phyloP scores from a whole-genome alignment of 2,888 invertebrate genomes.

The Lamproptera curius region DNA sequence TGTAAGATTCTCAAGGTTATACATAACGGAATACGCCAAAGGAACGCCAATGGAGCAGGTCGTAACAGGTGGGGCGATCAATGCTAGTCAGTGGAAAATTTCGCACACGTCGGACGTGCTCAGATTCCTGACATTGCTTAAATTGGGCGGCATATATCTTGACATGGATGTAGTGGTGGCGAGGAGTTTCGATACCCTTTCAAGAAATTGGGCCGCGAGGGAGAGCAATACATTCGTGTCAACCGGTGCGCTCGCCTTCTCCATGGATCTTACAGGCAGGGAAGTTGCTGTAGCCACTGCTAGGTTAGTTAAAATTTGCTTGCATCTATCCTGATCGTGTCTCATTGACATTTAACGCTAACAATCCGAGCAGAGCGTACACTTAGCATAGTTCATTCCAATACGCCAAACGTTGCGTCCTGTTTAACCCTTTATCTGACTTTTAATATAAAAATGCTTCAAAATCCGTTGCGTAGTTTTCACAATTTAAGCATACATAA shows the following conservation, averaged over 20 bases:
- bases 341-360: too few species aligned
- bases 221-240: constrained; percentile 79
- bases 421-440: too few species aligned
- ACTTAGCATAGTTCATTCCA: too few species aligned
- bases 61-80: constrained; percentile 65
- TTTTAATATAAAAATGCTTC: too few species aligned
- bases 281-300: constrained; percentile 33
- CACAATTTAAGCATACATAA: too few species aligned
- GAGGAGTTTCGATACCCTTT: constrained; percentile 74
- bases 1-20: constrained; percentile 67
- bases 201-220: constrained; percentile 79
- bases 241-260: constrained; percentile 82
- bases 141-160: constrained; percentile 87
- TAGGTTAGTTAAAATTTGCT: too few species aligned
- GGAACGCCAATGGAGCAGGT: constrained; percentile 78
- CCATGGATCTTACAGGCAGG: constrained; percentile 38
- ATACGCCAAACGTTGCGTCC: too few species aligned
- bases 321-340: too few species aligned
- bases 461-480: too few species aligned
- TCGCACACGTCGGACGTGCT: constrained; percentile 82
- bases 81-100: constrained; percentile 72
- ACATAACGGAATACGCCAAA: constrained; percentile 68
- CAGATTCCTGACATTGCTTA: constrained; percentile 82
- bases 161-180: constrained; percentile 86
- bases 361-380: too few species aligned